Percentiles rank a stretch among this genome's conserved stretches.
phyloP scores from a whole-genome alignment of 2,888 invertebrate genomes.

The Himalopsyche anomala region DNA sequence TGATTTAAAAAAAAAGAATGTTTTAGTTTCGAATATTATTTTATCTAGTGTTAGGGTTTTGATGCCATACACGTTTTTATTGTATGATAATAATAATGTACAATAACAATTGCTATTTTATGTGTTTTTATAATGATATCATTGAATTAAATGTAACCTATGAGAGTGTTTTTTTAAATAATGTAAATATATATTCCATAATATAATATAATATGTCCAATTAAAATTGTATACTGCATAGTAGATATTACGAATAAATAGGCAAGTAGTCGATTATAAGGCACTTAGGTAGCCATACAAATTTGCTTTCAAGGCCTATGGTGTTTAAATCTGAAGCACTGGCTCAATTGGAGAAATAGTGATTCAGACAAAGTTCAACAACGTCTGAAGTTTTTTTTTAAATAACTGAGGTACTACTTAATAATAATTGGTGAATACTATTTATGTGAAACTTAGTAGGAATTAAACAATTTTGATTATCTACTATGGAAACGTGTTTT shows the following conservation, averaged over 20 bases:
- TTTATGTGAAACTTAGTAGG: no score
- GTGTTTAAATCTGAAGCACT: neutral
- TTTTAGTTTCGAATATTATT: no score
- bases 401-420: neutral
- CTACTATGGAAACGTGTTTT: no score
- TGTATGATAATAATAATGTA: no score
- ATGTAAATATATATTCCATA: neutral
- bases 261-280: neutral
- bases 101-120: no score
- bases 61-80: no score
- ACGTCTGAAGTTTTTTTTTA: neutral
- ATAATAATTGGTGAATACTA: neutral
- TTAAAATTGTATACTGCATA: neutral
- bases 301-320: conserved; percentile 23
- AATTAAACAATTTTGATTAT: no score
- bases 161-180: neutral
- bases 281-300: neutral
- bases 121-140: neutral
- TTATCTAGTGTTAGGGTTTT: no score
- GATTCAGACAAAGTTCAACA: neutral
- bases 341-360: neutral
- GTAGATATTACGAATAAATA: neutral
- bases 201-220: no score
- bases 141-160: neutral
- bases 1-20: no score